Conservation (phyloP, 92 coral and sea anemone genomes). For the Epizoanthus fatuus region DNA sequence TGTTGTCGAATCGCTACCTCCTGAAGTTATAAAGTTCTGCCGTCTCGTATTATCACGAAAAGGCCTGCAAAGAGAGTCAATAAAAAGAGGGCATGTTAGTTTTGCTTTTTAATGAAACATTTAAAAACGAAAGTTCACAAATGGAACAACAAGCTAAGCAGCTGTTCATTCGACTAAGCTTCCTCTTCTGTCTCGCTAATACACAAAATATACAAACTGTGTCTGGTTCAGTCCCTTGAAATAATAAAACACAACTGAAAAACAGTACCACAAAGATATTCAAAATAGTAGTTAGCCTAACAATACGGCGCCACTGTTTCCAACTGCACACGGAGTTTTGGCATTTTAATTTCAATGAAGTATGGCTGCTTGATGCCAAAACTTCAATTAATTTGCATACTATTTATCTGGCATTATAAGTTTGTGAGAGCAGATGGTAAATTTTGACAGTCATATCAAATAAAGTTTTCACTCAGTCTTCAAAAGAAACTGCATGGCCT, state of each 20-base stretch:
- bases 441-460: not conserved
- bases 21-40: not conserved
- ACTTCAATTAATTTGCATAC: not conserved
- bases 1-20: no score
- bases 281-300: not conserved
- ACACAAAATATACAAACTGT: not conserved
- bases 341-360: not conserved
- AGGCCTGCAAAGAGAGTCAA: constrained; percentile 4
- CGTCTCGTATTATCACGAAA: not conserved
- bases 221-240: not conserved
- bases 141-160: not conserved
- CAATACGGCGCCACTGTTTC: no score
- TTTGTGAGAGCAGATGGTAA: constrained; percentile 12
- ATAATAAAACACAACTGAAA: not conserved
- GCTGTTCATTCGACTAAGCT: not conserved
- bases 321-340: not conserved
- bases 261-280: not conserved
- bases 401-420: not conserved
- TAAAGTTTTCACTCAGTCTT: no score
- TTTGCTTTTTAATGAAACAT: not conserved
- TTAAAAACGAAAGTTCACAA: not conserved
- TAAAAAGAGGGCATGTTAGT: not conserved
- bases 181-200: not conserved
- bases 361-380: not conserved
- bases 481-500: not conserved